Conservation (phyloP, 2,797 vertebrate genomes). For the Mormyrops boulengeri region DNA sequence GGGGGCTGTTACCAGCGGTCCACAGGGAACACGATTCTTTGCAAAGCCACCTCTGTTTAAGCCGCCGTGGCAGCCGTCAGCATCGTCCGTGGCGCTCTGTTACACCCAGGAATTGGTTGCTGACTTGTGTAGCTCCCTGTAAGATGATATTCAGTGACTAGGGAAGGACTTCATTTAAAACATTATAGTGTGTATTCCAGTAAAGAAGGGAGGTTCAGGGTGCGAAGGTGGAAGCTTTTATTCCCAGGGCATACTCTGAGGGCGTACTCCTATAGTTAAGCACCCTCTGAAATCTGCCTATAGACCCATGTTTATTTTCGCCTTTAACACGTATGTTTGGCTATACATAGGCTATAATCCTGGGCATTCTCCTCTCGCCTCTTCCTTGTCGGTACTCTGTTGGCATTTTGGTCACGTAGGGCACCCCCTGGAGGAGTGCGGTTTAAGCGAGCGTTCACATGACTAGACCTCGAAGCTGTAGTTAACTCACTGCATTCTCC, state of each 20-base stretch:
- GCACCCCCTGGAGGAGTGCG: not conserved
- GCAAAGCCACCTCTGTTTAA: not conserved
- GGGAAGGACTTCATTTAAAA: not conserved
- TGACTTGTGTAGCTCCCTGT: not conserved
- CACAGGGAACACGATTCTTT: not conserved
- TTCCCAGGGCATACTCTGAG: not conserved
- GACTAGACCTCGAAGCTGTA: not conserved
- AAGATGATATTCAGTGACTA: not conserved
- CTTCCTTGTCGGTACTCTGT: conserved; percentile 35
- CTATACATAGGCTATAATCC: conserved; percentile 54
- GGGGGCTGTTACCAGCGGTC: not conserved
- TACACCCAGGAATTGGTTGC: not conserved
- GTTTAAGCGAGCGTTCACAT: not conserved
- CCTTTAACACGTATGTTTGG: conserved; percentile 27
- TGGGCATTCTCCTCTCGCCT: conserved; percentile 54
- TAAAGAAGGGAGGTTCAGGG: not conserved
- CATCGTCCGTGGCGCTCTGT: not conserved
- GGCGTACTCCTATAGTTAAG: not conserved
- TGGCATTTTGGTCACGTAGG: not conserved
- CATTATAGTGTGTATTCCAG: not conserved
- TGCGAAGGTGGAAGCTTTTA: not conserved
- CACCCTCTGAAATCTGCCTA: conserved; percentile 23
- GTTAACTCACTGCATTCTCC: not conserved
- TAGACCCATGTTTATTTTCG: conserved; percentile 40
- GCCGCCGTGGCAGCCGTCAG: not conserved